Conservation (phyloP, 2,888 invertebrate genomes). For the Cryptocephalus primarius region DNA sequence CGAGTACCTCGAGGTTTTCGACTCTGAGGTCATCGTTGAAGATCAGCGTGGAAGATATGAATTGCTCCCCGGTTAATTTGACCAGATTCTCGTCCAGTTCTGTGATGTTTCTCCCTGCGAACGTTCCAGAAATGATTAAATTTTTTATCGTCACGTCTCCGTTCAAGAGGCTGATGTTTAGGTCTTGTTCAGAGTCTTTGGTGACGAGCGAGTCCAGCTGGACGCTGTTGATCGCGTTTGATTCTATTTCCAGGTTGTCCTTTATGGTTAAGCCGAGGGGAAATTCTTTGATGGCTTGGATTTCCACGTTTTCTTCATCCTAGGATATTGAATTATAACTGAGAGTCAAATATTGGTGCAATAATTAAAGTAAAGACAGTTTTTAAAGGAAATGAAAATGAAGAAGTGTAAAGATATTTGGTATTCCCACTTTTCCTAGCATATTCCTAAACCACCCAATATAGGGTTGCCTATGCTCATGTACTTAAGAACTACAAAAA, state of each 20-base stretch:
- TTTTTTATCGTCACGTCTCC: slow-evolving; percentile 39
- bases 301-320: slow-evolving; percentile 27
- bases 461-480: too few species aligned
- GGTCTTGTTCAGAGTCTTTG: slow-evolving; percentile 38
- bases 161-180: slow-evolving; percentile 33
- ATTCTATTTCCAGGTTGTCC: slow-evolving; percentile 33
- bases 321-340: slow-evolving; percentile 8
- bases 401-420: too few species aligned
- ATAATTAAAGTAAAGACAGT: too few species aligned
- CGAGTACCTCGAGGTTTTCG: slow-evolving; percentile 28
- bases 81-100: slow-evolving; percentile 36
- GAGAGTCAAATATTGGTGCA: too few species aligned
- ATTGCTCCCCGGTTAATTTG: slow-evolving; percentile 34
- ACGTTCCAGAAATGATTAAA: slow-evolving; percentile 34
- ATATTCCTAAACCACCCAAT: too few species aligned
- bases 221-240: slow-evolving; percentile 38
- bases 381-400: too few species aligned
- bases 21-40: slow-evolving; percentile 29
- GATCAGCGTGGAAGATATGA: slow-evolving; percentile 30
- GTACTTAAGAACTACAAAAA: too few species aligned
- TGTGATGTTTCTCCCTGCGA: slow-evolving; percentile 36
- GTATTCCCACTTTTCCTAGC: too few species aligned
- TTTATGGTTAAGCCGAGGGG: slow-evolving; percentile 30
- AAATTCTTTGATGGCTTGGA: slow-evolving; percentile 41
- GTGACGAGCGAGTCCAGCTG: slow-evolving; percentile 39